A percentile compares a stretch with the other conserved stretches of the same genome.
phyloP scores from a whole-genome alignment of 2,888 invertebrate genomes.

The Erebia ligea region DNA sequence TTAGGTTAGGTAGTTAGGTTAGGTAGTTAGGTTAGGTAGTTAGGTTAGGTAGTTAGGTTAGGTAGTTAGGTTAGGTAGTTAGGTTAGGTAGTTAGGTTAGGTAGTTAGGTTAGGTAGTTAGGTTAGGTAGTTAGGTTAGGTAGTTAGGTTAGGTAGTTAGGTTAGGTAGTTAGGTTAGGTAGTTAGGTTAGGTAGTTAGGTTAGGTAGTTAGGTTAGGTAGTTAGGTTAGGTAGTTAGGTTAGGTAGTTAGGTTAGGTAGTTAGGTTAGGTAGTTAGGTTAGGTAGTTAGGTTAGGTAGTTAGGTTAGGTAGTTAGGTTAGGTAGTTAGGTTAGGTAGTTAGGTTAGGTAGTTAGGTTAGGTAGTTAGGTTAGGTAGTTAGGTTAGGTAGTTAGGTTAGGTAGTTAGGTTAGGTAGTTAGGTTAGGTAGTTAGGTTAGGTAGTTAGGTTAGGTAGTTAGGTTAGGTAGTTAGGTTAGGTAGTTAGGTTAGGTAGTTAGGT shows the following conservation, averaged over 20 bases:
- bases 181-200: background rate
- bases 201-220: no score
- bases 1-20: no score
- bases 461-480: background rate
- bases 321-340: no score
- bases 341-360: background rate
- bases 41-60: no score
- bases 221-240: no score
- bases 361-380: background rate
- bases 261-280: background rate
- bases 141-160: conserved; percentile 19
- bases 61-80: no score
- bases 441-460: no score
- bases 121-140: no score
- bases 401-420: background rate
- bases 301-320: conserved; percentile 2
- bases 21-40: no score
- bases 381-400: conserved; percentile 3
- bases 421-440: no score
- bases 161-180: conserved; percentile 20
- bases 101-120: no score
- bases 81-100: no score
- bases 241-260: background rate
- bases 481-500: background rate
- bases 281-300: background rate